Base-by-base conservation (phyloP, 2,113 vertebrate genomes). In the Catharus fuscescens region DNA sequence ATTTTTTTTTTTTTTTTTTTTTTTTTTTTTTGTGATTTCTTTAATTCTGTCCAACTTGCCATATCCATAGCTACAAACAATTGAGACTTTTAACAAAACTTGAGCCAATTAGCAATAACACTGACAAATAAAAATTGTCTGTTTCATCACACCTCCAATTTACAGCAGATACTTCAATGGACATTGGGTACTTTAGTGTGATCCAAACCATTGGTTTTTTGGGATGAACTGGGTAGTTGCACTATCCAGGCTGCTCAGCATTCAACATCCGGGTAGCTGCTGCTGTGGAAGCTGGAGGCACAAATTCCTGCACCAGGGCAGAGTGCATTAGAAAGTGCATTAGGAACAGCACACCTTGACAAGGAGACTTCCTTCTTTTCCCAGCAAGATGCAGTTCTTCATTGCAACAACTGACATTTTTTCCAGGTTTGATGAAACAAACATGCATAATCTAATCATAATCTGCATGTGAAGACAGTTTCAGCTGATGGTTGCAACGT, bases 401-500 rank as follows among this genome's bases (percentile, higher is more conserved):
- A 34, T 44, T 57, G 32, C 24, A 69, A 36, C 16, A 77, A 44
- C 8, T 77, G 44, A 6, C 32, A 20, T 62, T 83, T 83, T 65
- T 91, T 60, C 26, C 20, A 24, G 20, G 5, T 57, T 50, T 62
- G 21, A 16, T 28, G 69, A 76, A 66, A 38, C 0, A 21, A 64
- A 36, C 29, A 44, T 2, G 8, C 16, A 14, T 38, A 54, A 21
- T 62, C 18, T 53, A 57, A 52, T 72, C 15, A 38, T 83, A 47
- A 52, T 18, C 7, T 72, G 26, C 20, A 23, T 3, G 14, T 26
- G 36, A 52, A 71, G 32, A 42, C 7, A 52, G 7, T 54, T 79
- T 67, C 56, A 71, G 52, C 28, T 0, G 0, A 23, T 67, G 28
- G 10, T 19, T 44, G 62, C 11, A 23, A 8, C 5, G 3, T 20